Evolutionary conservation across 1,140 invertebrate species (phyloP), one percentile per base, ranked within the genome.

Genomic region (Sminthurides bifidus): DNA sequence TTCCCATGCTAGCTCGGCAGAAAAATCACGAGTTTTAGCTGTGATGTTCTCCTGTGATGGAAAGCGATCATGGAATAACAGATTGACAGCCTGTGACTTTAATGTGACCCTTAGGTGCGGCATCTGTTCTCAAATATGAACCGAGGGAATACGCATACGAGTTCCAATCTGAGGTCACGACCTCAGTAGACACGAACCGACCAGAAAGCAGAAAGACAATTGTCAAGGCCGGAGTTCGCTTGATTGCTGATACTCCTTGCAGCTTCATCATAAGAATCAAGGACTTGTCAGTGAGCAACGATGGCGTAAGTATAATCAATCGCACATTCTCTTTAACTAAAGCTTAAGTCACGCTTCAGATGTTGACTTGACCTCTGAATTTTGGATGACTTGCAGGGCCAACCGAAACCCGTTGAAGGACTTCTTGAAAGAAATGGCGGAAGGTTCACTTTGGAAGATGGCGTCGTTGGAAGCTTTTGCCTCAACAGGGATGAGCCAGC

Each of bases 371-470:
- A 19, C 4, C 4, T 14, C 6, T 26, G 17, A 50, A 30, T 35
- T 19, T n/a, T 8, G 38, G 12, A 37, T 37, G 33, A 37, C 33
- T 43, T 14, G 40, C 58, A 1, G 64, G 67, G 56, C 54, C 58
- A n/a, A 56, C 54, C 27, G 50, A 54, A 38, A 35, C 45, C 6
- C 40, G 49, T 6, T 21, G 35, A 68, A 17, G 69, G 73, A 62
- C 8, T 77, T 74, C n/a, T 66, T 92, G 19, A n/a, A n/a, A n/a
- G n/a, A n/a, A n/a, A n/a, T n/a, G n/a, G n/a, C n/a, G n/a, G n/a
- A n/a, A 75, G 79, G 50, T 83, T 89, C 67, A 81, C 79, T 33
- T 77, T 82, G 62, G 77, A 82, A 53, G 77, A 81, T 68, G 86
- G 85, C 1, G 75, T 78, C 51, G 67, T 87, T 23, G 76, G 81